These are phyloP conservation scores for Actinia tenebrosa DNA, from an alignment of 64 coral and sea anemone species.

Conservation along the genomic window DNA sequence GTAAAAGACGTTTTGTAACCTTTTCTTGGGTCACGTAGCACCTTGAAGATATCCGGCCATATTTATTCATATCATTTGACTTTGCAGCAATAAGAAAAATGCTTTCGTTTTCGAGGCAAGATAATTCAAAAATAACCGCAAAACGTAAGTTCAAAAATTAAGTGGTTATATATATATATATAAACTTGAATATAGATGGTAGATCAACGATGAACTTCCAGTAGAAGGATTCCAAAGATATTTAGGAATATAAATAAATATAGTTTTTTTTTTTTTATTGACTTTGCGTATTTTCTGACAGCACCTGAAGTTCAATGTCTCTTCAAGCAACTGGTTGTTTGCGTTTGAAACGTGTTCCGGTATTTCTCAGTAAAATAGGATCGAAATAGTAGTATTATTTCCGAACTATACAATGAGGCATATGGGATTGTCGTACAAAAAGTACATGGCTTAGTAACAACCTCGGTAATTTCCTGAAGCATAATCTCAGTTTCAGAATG, in stretches of 20 bases:
- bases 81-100: neutral
- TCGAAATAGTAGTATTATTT: neutral
- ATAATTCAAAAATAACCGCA: too few species aligned
- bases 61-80: neutral
- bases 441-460: neutral
- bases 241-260: neutral
- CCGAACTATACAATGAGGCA: neutral
- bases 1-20: neutral
- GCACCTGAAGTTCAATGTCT: neutral
- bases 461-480: neutral
- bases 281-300: neutral
- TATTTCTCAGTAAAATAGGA: slow-evolving; percentile 2
- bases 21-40: neutral
- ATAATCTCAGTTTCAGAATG: slow-evolving; percentile 7
- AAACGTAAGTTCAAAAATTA: too few species aligned
- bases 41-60: neutral
- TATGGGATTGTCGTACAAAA: neutral
- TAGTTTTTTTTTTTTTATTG: neutral
- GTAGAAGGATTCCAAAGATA: too few species aligned
- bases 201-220: too few species aligned
- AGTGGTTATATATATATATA: too few species aligned
- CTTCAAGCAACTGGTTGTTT: neutral
- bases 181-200: too few species aligned
- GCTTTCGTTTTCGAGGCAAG: too few species aligned
- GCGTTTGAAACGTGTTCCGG: neutral